A percentile compares a stretch with the other conserved stretches of the same genome.
Conservation (phyloP, 1,140 invertebrate genomes). For the Cephus cinctus region DNA sequence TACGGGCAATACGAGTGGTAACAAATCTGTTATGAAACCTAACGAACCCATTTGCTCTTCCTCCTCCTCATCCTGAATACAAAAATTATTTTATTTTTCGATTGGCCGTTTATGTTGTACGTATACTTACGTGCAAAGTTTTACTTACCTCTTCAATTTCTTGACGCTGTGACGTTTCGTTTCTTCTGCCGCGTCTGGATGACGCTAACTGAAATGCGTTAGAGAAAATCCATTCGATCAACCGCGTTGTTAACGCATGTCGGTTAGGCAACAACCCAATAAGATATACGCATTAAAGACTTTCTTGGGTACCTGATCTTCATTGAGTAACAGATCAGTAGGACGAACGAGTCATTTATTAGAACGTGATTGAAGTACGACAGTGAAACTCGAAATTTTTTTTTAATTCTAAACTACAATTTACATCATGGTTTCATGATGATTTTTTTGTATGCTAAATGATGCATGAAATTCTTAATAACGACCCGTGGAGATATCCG, state of each 20-base stretch:
- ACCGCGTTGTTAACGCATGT: slow-evolving; percentile 6
- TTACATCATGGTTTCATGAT: too few relatives aligned
- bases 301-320: slow-evolving; percentile 14
- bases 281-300: slow-evolving; percentile 9
- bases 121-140: neutral
- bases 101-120: neutral
- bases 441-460: too few relatives aligned
- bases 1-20: slow-evolving; percentile 42
- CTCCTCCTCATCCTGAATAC: neutral
- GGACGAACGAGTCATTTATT: slow-evolving; percentile 5
- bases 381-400: too few relatives aligned
- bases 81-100: neutral
- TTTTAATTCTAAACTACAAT: too few relatives aligned
- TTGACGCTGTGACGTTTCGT: slow-evolving; percentile 31
- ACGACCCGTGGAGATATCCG: too few relatives aligned
- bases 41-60: slow-evolving; percentile 38
- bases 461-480: too few relatives aligned
- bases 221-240: slow-evolving; percentile 3
- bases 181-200: slow-evolving; percentile 21
- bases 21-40: slow-evolving; percentile 34
- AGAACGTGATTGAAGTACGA: too few relatives aligned
- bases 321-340: slow-evolving; percentile 30
- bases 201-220: slow-evolving; percentile 18
- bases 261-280: neutral
- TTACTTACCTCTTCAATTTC: slow-evolving; percentile 11